Base-by-base conservation (phyloP, 1,140 invertebrate species). In the Choristoneura fumiferana region DNA sequence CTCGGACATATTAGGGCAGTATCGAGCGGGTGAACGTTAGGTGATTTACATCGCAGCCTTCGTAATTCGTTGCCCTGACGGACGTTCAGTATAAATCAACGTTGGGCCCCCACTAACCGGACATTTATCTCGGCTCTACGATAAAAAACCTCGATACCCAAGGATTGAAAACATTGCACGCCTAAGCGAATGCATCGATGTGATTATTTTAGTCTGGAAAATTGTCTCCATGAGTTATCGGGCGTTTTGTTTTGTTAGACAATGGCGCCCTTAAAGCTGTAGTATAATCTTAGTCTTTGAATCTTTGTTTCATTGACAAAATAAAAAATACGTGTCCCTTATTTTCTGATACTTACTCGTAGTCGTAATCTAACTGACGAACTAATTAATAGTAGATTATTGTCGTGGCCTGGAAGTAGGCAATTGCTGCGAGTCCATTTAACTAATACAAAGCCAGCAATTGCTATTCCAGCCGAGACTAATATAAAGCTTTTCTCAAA, bases 1-100 rank as follows among this genome's bases (percentile, higher is more conserved):
- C 17, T 18, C 43, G 10, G n/a, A 49, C 36, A 55, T 62, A 71
- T 71, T 63, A 71, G 57, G 49, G 54, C 58, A 60, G 70, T 78
- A 82, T 78, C 76, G 77, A 82, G 77, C 76, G 62, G 62, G 45
- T 52, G 58, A 62, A 69, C 70, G 67, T 70, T 69, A 75, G 73
- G 81, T 87, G 84, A 87, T 87, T 87, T 87, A 87, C 78, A 87
- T 84, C 68, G 70, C 60, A 64, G 73, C 78, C 75, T 78, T 70
- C 64, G 84, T 87, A 84, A 87, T 84, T 84, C 80, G 81, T 86
- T 81, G 76, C 22, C 54, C 81, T 83, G 84, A 82, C 76, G 70
- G 84, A 86, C 83, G 70, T 63, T 65, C 77, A 71, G 70, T 75
- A 87, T 87, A 87, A 87, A 87, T 87, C 81, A 87, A 84, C 75